A percentile compares a stretch with the other conserved stretches of the same genome.
These are phyloP conservation scores for Lithophane ornitopus DNA, from an alignment of 2,888 invertebrate genomes.

Conservation along the genomic window DNA sequence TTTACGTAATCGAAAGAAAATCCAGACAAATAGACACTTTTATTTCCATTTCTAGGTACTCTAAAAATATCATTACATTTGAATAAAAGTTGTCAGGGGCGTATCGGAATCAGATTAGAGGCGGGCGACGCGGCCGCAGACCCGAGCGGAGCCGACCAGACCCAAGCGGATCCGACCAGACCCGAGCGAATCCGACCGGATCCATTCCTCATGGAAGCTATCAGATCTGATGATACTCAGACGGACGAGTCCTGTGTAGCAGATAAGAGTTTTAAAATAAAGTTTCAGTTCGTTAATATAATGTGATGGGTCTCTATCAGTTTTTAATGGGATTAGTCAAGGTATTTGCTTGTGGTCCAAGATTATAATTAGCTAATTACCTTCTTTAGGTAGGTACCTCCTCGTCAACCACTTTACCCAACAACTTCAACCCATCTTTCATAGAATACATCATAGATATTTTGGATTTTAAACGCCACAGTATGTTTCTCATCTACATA, in stretches of 20 bases:
- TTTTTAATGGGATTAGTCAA: constrained; percentile 43
- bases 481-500: neutral
- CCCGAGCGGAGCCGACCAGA: constrained; percentile 15
- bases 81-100: constrained; percentile 52
- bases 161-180: constrained; percentile 7
- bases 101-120: constrained; percentile 55
- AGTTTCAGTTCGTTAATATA: constrained; percentile 45
- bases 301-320: constrained; percentile 39
- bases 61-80: constrained; percentile 57
- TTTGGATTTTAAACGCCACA: neutral
- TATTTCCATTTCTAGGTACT: constrained; percentile 34
- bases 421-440: neutral
- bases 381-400: neutral
- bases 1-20: constrained; percentile 27
- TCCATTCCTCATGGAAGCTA: constrained; percentile 57
- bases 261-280: constrained; percentile 54
- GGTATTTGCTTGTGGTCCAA: neutral
- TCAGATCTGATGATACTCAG: constrained; percentile 56
- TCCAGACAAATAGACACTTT: constrained; percentile 20
- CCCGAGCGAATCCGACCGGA: constrained; percentile 23
- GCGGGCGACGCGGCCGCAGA: constrained; percentile 13
- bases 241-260: constrained; percentile 34
- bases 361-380: constrained; percentile 43
- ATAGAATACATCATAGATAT: neutral
- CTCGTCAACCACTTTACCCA: neutral